Conservation (phyloP, 2,797 vertebrate species). For the Serranus cabrilla region DNA sequence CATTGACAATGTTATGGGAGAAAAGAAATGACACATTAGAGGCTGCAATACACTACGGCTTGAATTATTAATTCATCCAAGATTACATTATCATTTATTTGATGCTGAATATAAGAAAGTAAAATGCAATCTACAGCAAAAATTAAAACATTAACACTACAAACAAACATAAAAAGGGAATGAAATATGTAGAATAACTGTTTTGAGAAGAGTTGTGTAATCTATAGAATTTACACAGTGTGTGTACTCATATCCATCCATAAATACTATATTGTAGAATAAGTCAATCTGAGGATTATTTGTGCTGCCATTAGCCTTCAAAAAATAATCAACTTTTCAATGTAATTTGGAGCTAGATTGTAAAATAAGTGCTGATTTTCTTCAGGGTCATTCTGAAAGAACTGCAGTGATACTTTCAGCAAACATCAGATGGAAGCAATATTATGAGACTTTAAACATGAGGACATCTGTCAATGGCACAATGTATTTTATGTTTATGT, state of each 20-base stretch:
- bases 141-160: no score
- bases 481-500: no score
- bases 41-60: neutral
- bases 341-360: no score
- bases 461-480: no score
- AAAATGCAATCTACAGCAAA: no score
- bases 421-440: no score
- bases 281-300: slow-evolving; percentile 4
- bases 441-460: no score
- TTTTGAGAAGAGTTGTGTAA: neutral
- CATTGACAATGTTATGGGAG: neutral
- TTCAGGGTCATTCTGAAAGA: no score
- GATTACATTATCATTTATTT: neutral
- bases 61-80: slow-evolving; percentile 10
- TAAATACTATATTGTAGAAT: neutral
- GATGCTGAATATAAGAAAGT: neutral
- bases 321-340: neutral
- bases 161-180: neutral
- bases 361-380: no score
- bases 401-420: no score
- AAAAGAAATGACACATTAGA: neutral
- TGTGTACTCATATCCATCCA: neutral
- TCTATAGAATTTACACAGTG: neutral
- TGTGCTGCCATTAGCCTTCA: neutral
- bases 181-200: neutral